Conservation (phyloP, 2,797 vertebrate genomes). For the Mormyrops boulengeri region DNA sequence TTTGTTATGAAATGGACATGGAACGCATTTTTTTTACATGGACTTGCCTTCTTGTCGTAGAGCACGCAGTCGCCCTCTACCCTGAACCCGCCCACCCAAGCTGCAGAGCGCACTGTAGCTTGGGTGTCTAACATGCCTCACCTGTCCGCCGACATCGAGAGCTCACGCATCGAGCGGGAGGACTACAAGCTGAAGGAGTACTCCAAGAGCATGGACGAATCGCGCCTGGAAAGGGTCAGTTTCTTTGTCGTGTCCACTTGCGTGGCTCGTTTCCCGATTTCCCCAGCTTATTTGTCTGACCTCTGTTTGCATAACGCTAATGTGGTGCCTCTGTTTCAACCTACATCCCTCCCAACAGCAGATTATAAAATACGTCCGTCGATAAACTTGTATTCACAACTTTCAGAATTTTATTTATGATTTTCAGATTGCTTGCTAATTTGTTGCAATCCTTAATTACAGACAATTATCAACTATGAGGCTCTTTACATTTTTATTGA, state of each 20-base stretch:
- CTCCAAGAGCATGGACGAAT: constrained; percentile 96
- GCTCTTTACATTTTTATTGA: background rate
- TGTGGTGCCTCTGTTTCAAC: background rate
- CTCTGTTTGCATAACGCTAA: background rate
- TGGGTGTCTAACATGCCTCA: constrained; percentile 99
- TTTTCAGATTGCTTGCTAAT: background rate
- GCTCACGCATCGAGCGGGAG: constrained; percentile 85
- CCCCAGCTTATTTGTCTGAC: background rate
- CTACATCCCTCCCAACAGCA: background rate
- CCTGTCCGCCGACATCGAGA: constrained; percentile 93
- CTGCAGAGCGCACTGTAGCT: constrained; percentile 85
- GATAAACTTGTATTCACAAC: background rate
- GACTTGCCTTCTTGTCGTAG: constrained; percentile 35
- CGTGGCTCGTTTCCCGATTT: background rate
- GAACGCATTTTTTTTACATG: background rate
- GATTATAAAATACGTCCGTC: background rate
- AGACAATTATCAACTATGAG: background rate
- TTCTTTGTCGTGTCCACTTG: background rate
- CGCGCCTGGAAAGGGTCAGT: constrained; percentile 86
- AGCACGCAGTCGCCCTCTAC: constrained; percentile 78
- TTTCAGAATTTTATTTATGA: background rate
- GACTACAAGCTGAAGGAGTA: constrained; percentile 91
- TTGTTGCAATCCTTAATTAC: background rate
- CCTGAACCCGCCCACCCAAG: constrained; percentile 74
- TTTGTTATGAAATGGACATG: background rate